phyloP scores from a whole-genome alignment of 1,140 invertebrate species.

The Diorhabda elongata region DNA sequence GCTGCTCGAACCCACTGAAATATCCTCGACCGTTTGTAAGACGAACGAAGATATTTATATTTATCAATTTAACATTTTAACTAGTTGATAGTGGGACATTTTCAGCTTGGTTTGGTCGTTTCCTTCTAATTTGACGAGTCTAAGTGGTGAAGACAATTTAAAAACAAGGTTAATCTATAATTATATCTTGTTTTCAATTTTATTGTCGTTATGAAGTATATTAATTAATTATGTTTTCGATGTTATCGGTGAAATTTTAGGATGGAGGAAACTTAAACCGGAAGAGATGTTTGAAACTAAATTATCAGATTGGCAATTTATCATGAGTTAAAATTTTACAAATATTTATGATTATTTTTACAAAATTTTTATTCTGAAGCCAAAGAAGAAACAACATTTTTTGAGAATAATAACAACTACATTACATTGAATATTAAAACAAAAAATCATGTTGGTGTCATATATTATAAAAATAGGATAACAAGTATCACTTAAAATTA shows the following conservation, averaged over 20 bases:
- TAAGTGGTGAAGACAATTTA: not conserved
- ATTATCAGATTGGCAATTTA: too few relatives aligned
- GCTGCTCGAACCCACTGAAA: conserved; percentile 13
- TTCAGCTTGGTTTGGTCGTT: not conserved
- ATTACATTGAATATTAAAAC: too few relatives aligned
- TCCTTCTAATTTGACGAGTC: not conserved
- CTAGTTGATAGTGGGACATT: not conserved
- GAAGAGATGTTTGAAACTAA: too few relatives aligned
- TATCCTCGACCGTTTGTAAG: conserved; percentile 5
- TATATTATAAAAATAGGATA: too few relatives aligned
- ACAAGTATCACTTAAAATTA: too few relatives aligned
- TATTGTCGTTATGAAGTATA: not conserved
- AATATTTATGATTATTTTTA: too few relatives aligned
- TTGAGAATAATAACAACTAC: too few relatives aligned
- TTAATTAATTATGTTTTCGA: conserved; percentile 1
- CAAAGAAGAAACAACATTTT: too few relatives aligned
- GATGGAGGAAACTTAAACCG: not conserved
- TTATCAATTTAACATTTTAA: conserved; percentile 3
- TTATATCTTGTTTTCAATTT: conserved; percentile 1
- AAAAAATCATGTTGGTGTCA: too few relatives aligned
- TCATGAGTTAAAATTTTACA: too few relatives aligned
- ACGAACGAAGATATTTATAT: conserved; percentile 3
- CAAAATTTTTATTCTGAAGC: too few relatives aligned
- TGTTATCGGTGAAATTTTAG: not conserved
- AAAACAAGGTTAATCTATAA: not conserved